A percentile compares a stretch with the other conserved stretches of the same genome.
Evolutionary conservation across 2,113 vertebrate genomes (phyloP).

Genomic region (Pollimyrus isidori): DNA sequence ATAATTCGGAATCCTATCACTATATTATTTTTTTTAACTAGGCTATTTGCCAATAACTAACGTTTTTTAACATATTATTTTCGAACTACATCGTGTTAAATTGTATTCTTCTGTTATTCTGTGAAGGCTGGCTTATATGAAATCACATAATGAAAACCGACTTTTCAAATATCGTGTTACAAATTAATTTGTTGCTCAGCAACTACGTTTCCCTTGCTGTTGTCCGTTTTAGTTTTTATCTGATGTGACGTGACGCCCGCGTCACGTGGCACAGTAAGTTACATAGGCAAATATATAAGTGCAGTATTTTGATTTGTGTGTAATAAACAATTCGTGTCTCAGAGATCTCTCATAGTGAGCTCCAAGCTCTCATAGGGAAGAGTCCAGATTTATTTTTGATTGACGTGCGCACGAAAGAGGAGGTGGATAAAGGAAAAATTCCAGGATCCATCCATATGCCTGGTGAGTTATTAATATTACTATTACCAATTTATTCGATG

Average conservation of each 20-base stretch:
- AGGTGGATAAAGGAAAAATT: slow-evolving; percentile 57
- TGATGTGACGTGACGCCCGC: neutral
- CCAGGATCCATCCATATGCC: slow-evolving; percentile 60
- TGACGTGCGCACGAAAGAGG: slow-evolving; percentile 58
- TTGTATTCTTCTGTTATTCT: neutral
- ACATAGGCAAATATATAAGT: neutral
- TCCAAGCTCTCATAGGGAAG: slow-evolving; percentile 49
- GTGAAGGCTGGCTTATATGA: neutral
- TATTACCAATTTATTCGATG: neutral
- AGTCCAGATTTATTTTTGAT: slow-evolving; percentile 50
- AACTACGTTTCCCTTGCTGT: neutral
- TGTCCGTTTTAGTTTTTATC: neutral
- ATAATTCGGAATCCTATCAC: neutral
- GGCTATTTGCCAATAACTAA: neutral
- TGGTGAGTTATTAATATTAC: slow-evolving; percentile 35
- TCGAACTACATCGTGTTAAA: neutral
- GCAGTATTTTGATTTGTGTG: neutral
- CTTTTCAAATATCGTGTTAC: neutral
- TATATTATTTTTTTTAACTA: neutral
- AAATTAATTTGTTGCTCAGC: neutral
- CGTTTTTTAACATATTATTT: neutral
- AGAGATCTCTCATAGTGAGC: slow-evolving; percentile 51
- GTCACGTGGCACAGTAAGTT: neutral
- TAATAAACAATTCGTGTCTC: neutral
- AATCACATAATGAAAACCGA: neutral